Evolutionary conservation across 2,888 invertebrate species (phyloP), one percentile per base, ranked within the genome.

Genomic region (Tuberolachnus salignus): DNA sequence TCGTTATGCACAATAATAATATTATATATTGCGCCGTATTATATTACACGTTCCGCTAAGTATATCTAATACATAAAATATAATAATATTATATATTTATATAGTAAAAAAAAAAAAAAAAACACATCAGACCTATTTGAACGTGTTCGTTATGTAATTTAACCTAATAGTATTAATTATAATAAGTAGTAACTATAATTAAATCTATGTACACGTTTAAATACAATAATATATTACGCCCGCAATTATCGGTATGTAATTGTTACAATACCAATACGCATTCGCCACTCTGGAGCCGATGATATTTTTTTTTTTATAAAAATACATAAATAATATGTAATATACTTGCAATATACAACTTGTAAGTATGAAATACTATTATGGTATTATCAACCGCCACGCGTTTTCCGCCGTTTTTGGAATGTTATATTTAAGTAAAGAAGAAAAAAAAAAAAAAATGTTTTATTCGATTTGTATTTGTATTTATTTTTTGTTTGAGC

Each of bases 91-190:
- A 74, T 44, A 44, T n/a, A n/a, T n/a, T n/a, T n/a, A n/a, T n/a
- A n/a, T n/a, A n/a, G n/a, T n/a, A n/a, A n/a, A n/a, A n/a, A n/a
- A n/a, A n/a, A n/a, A n/a, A n/a, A n/a, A n/a, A n/a, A n/a, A n/a
- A n/a, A n/a, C n/a, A n/a, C n/a, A n/a, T n/a, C n/a, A n/a, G n/a
- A n/a, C n/a, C n/a, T n/a, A n/a, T n/a, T n/a, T n/a, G n/a, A n/a
- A n/a, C 19, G 34, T 57, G 46, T 59, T 34, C 49, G 49, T 23
- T 42, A 49, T 67, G 49, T 57, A 34, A 21, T 23, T 66, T 75
- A 75, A n/a, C 46, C 75, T 75, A 75, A 67, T 75, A 75, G 75
- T 75, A 67, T 51, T n/a, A n/a, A n/a, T n/a, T n/a, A 51, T 69
- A 26, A 44, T 44, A n/a, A 9, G 57, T 49, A 67, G 66, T 67